Evolutionary conservation across 1,140 invertebrate species (phyloP).

Genomic region (Apocrypta bakeri): DNA sequence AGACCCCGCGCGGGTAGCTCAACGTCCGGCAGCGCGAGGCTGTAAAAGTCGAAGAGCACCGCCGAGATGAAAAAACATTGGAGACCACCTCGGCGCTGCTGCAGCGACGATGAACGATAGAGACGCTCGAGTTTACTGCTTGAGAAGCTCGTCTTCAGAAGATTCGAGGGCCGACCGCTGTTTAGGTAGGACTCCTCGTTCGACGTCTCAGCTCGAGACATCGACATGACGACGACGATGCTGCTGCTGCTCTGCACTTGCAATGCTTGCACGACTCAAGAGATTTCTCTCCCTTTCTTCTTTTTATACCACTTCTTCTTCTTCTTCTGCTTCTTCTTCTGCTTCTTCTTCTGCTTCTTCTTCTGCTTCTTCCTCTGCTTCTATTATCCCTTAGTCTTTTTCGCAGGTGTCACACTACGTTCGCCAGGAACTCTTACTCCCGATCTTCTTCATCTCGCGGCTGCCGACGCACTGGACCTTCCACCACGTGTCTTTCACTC

Average conservation of each 20-base stretch:
- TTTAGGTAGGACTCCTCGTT: conserved; percentile 73
- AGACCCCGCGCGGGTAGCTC: conserved; percentile 76
- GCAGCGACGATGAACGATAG: conserved; percentile 84
- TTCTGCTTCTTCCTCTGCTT: neutral
- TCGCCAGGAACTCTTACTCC: neutral
- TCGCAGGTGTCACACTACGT: neutral
- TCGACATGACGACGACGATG: conserved; percentile 46
- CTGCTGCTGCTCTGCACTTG: neutral
- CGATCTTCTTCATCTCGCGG: conserved; percentile 9
- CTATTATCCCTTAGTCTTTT: neutral
- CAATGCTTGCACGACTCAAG: neutral
- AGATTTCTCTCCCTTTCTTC: neutral
- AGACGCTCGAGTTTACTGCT: conserved; percentile 79
- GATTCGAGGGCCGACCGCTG: conserved; percentile 68
- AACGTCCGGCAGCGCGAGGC: conserved; percentile 69
- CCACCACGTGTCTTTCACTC: neutral
- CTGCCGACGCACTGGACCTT: neutral
- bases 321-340: neutral
- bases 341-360: neutral
- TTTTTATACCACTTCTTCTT: neutral
- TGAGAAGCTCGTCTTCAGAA: conserved; percentile 69
- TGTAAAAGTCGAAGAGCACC: conserved; percentile 81
- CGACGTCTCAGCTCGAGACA: conserved; percentile 59
- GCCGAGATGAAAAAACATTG: conserved; percentile 83
- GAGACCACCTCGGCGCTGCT: conserved; percentile 85